Conservation (phyloP, 2,888 invertebrate genomes). For the Tribolium freemani region DNA sequence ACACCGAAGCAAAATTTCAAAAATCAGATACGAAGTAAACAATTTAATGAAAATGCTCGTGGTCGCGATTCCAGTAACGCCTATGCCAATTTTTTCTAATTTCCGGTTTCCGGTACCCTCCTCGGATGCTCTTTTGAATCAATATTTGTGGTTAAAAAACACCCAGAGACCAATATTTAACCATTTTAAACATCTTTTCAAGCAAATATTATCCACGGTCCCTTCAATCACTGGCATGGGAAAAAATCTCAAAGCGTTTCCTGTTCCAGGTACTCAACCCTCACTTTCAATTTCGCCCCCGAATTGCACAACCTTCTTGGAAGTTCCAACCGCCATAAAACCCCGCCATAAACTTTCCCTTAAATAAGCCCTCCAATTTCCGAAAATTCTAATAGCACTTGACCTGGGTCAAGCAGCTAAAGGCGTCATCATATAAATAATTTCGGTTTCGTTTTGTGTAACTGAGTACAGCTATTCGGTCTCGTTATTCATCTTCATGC, state of each 20-base stretch:
- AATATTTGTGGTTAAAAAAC: background rate
- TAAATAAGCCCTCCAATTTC: background rate
- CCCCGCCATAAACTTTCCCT: conserved; percentile 11
- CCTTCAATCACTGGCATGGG: background rate
- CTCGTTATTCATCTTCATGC: conserved; percentile 43
- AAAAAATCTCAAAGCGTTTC: background rate
- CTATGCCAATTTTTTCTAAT: background rate
- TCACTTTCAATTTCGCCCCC: conserved; percentile 18
- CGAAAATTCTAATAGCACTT: conserved; percentile 9
- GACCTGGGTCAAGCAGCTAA: conserved; percentile 41
- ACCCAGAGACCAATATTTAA: conserved; percentile 13
- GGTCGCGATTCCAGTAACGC: background rate
- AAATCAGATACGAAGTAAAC: too few relatives aligned
- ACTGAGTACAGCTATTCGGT: conserved; percentile 44
- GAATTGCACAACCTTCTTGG: conserved; percentile 17
- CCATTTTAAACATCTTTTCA: conserved; percentile 1
- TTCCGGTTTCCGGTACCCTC: background rate
- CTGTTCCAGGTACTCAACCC: background rate
- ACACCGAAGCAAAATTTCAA: too few relatives aligned
- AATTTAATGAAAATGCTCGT: too few relatives aligned
- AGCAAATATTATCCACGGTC: conserved; percentile 3
- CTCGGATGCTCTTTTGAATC: background rate
- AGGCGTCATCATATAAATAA: conserved; percentile 40
- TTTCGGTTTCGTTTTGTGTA: conserved; percentile 46
- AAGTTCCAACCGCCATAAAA: background rate